Conservation (phyloP, 2,797 vertebrate genomes). For the Astyanax mexicanus region DNA sequence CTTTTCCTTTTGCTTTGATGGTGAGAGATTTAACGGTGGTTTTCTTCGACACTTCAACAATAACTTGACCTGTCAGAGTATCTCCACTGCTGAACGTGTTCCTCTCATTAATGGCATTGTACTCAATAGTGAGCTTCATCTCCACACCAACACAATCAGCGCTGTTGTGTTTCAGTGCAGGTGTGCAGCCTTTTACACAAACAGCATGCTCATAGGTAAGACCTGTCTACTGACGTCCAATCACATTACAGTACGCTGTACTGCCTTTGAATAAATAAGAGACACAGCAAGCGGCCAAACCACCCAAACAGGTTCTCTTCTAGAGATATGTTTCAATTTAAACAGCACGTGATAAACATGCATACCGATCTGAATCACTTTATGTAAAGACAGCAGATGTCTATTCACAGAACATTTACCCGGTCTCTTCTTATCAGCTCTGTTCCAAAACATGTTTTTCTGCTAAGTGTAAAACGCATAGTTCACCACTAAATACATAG, state of each 20-base stretch:
- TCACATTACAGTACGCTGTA: not conserved
- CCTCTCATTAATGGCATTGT: slow-evolving; percentile 69
- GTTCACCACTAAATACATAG: too few relatives aligned
- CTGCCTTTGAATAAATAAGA: not conserved
- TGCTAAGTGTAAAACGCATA: too few relatives aligned
- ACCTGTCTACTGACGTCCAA: slow-evolving; percentile 51
- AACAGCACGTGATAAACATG: not conserved
- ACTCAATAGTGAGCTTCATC: slow-evolving; percentile 64
- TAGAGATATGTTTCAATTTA: not conserved
- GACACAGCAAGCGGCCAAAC: not conserved
- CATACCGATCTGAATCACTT: not conserved
- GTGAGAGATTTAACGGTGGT: slow-evolving; percentile 59
- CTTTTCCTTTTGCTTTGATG: slow-evolving; percentile 67
- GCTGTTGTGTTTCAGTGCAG: not conserved
- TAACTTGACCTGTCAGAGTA: slow-evolving; percentile 67
- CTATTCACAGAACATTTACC: too few relatives aligned
- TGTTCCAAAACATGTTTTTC: too few relatives aligned
- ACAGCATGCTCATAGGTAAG: not conserved
- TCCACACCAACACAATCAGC: not conserved
- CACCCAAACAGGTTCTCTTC: slow-evolving; percentile 13
- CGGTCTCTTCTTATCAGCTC: too few relatives aligned
- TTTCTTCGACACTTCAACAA: slow-evolving; percentile 66
- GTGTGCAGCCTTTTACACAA: not conserved
- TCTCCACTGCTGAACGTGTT: slow-evolving; percentile 76
- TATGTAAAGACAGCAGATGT: not conserved